phyloP scores from a whole-genome alignment of 2,888 invertebrate species.

The Sarcophaga variegata region DNA sequence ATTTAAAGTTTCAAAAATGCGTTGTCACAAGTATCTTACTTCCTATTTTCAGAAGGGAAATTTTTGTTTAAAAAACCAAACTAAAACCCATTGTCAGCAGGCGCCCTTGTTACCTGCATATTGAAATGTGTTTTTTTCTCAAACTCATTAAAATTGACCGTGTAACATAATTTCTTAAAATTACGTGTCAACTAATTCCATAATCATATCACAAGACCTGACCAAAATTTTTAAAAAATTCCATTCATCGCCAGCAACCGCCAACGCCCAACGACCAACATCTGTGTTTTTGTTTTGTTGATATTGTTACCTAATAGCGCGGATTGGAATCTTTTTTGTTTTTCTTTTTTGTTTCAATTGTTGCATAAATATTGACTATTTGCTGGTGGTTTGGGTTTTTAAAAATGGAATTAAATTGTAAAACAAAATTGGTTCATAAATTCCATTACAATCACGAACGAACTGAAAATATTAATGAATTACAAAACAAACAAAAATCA shows the following conservation, averaged over 20 bases:
- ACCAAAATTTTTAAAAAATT: neutral
- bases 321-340: neutral
- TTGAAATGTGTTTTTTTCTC: too few relatives aligned
- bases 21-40: too few relatives aligned
- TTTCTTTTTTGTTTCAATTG: neutral
- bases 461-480: neutral
- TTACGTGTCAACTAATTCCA: neutral
- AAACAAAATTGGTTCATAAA: neutral
- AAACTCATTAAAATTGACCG: neutral
- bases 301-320: neutral
- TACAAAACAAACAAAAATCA: too few relatives aligned
- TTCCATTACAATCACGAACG: neutral
- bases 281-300: neutral
- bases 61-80: too few relatives aligned
- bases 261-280: neutral
- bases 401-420: neutral
- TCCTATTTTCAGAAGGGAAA: too few relatives aligned
- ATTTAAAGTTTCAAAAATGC: too few relatives aligned
- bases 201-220: neutral
- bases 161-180: too few relatives aligned
- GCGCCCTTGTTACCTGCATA: too few relatives aligned
- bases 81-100: too few relatives aligned
- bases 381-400: neutral
- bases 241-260: neutral
- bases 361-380: neutral